phyloP scores from a whole-genome alignment of 2,888 invertebrate genomes.

The Drosophila niveifrons region DNA sequence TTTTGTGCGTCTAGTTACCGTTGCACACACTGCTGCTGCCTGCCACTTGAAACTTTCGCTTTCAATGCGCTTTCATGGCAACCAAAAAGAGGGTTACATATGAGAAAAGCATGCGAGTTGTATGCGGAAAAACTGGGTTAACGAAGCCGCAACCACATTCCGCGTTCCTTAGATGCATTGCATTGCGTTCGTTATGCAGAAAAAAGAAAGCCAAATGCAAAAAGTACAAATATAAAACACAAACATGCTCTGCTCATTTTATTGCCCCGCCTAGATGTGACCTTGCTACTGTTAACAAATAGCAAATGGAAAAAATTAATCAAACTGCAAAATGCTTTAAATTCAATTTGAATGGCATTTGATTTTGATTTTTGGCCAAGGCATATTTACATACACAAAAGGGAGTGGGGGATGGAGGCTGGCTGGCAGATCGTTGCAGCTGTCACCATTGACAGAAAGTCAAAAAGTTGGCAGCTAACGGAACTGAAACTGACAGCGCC shows the following conservation, averaged over 20 bases:
- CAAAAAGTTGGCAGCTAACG: conserved; percentile 68
- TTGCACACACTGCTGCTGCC: conserved; percentile 1
- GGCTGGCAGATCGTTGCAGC: conserved; percentile 49
- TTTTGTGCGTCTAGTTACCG: conserved; percentile 42
- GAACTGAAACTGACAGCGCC: conserved; percentile 67
- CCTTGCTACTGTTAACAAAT: conserved; percentile 12
- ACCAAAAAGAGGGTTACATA: conserved; percentile 30
- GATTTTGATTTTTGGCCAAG: conserved; percentile 34
- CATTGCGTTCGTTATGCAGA: conserved; percentile 14
- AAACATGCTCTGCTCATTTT: conserved; percentile 23
- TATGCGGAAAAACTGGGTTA: conserved; percentile 57
- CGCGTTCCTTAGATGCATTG: conserved; percentile 32
- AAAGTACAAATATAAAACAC: not conserved
- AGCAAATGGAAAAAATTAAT: conserved; percentile 30
- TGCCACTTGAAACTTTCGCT: conserved; percentile 60
- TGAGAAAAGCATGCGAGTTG: conserved; percentile 5
- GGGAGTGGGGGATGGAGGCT: not conserved
- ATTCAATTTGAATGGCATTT: conserved; percentile 52
- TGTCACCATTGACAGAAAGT: conserved; percentile 69
- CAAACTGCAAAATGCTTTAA: conserved; percentile 45
- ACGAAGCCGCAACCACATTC: conserved; percentile 53
- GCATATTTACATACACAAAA: conserved; percentile 31
- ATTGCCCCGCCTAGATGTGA: conserved; percentile 14
- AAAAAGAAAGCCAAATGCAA: not conserved
- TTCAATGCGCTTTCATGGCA: conserved; percentile 54